phyloP scores from a whole-genome alignment of 2,888 invertebrate genomes.

The Apotomis betuletana region DNA sequence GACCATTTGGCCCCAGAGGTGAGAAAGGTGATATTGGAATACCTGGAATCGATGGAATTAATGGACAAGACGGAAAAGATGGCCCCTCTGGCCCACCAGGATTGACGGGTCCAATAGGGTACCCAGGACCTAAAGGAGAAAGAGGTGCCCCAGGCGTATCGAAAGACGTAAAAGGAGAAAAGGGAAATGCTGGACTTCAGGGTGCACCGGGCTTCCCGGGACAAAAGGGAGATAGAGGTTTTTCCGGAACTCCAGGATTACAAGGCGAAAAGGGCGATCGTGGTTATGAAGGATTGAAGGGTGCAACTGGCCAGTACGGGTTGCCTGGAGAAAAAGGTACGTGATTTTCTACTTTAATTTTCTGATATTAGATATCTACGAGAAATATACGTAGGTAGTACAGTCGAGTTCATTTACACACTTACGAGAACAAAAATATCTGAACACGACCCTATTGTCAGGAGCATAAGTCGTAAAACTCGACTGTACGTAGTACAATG shows the following conservation, averaged over 20 bases:
- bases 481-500: no score
- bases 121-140: constrained; percentile 84
- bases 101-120: constrained; percentile 54
- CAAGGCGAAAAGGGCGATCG: constrained; percentile 85
- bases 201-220: constrained; percentile 87
- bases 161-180: constrained; percentile 88
- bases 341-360: constrained; percentile 35
- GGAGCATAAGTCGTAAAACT: no score
- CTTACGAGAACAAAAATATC: no score
- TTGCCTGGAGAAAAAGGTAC: constrained; percentile 74
- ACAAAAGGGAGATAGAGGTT: constrained; percentile 84
- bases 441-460: no score
- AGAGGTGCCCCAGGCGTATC: constrained; percentile 87
- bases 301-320: constrained; percentile 69
- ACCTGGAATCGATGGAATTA: constrained; percentile 84
- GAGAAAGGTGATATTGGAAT: constrained; percentile 87
- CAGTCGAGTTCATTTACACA: no score
- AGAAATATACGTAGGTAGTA: no score
- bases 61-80: constrained; percentile 85
- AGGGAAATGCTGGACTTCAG: constrained; percentile 88
- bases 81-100: constrained; percentile 85
- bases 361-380: constrained; percentile 1
- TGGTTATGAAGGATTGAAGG: constrained; percentile 84
- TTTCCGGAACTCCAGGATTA: constrained; percentile 82
- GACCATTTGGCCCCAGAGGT: constrained; percentile 86